Conservation (phyloP, 2,113 vertebrate genomes). For the Atrichornis clamosus region DNA sequence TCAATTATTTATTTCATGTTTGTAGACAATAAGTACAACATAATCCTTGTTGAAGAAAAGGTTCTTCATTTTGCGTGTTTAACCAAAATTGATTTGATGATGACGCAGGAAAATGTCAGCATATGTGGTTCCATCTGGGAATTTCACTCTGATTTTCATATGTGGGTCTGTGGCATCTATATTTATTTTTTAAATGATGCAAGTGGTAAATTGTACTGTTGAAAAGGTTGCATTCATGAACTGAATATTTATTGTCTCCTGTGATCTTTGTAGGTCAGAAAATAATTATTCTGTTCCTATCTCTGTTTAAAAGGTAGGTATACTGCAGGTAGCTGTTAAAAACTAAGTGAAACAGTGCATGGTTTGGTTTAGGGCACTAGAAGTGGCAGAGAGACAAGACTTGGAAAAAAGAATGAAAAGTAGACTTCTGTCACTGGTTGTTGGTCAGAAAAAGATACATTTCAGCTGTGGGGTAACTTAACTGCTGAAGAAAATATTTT, state of each 20-base stretch:
- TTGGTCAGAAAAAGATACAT: neutral
- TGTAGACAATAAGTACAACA: neutral
- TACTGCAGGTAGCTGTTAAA: neutral
- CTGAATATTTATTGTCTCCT: neutral
- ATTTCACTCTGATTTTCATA: neutral
- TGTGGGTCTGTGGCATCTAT: conserved; percentile 5
- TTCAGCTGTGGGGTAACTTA: neutral
- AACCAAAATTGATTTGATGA: neutral
- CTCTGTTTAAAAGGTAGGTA: neutral
- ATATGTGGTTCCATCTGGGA: conserved; percentile 49
- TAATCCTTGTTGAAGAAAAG: neutral
- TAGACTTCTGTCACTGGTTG: neutral
- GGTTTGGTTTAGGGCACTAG: neutral
- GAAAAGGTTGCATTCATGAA: neutral
- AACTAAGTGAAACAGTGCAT: neutral
- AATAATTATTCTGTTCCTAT: neutral
- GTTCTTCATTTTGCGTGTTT: neutral
- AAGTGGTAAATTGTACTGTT: neutral
- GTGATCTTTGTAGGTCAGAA: neutral
- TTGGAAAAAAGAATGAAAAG: neutral
- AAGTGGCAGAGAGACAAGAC: neutral
- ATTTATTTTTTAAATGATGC: neutral
- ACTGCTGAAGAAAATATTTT: neutral
- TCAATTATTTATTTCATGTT: neutral
- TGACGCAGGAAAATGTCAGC: conserved; percentile 13